Base-by-base conservation (phyloP, 2,797 vertebrate genomes). In the Acrossocheilus wenchowensis region DNA sequence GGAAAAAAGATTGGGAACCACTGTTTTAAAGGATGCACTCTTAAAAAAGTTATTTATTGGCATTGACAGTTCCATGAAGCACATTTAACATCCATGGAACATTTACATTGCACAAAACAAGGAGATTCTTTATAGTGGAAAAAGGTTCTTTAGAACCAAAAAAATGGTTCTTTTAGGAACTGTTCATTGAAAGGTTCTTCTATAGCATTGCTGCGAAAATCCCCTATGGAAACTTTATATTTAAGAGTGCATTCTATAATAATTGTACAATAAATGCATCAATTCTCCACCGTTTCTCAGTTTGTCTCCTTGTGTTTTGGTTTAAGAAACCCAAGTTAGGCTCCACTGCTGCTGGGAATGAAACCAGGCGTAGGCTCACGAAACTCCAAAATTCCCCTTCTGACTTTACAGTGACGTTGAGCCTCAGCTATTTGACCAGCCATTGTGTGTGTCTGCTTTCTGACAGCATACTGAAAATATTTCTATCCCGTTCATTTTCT, bases 321-420 rank as follows among this genome's bases (percentile, higher is more conserved):
- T 84, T 84, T 77, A 84, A 50, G 57, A 50, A 75, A 79, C 72
- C 60, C 12, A 45, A 41, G 73, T 72, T 83, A 57, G 34, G n/a
- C 80, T 85, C 45, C n/a, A 60, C 66, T 60, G 36, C 81, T 83
- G 77, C 68, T 85, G 79, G 85, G 69, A 88, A 88, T 87, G 69
- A 85, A 88, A 85, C 82, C 74, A 87, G 83, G 74, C 62, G 48
- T 85, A 19, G 45, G 79, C 83, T 73, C 83, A 60, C 57, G 34
- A 78, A 86, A 87, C 73, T 78, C 43, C 54, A 85, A 73, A 90
- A 90, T 78, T 90, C 78, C 81, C 88, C 86, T 84, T 64, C 82
- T 84, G 82, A 83, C 48, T 78, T 50, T 64, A 74, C 82, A 79
- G 68, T 90, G 89, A 85, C 81, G 74, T 75, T 43, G 39, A 87